Evolutionary conservation across 2,113 vertebrate species (phyloP).

Genomic region (Cacatua alba): DNA sequence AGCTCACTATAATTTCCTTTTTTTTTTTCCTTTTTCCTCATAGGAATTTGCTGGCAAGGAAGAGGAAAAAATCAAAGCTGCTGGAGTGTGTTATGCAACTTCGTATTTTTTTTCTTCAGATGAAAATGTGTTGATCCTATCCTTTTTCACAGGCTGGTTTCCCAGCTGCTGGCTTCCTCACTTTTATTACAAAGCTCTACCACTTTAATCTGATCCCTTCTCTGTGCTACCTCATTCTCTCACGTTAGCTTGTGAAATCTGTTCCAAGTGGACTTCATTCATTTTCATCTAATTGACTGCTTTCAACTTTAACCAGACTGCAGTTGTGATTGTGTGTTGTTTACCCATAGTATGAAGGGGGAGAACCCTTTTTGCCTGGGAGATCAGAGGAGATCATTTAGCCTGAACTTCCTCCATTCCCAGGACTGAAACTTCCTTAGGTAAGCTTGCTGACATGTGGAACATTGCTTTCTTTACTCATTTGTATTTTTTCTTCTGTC

Average conservation of each 20-base stretch:
- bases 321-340: constrained; percentile 45
- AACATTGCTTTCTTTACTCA: not conserved
- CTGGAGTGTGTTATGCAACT: not conserved
- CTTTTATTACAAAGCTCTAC: constrained; percentile 45
- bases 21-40: not conserved
- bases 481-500: not conserved
- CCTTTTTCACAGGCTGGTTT: constrained; percentile 38
- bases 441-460: not conserved
- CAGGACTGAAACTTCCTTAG: constrained; percentile 17
- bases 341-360: constrained; percentile 22
- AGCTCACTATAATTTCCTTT: not conserved
- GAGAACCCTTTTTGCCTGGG: constrained; percentile 23
- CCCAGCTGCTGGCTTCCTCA: constrained; percentile 30
- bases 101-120: not conserved
- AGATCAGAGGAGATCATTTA: constrained; percentile 15
- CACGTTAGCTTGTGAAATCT: constrained; percentile 27
- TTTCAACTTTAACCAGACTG: constrained; percentile 34
- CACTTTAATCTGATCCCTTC: constrained; percentile 58
- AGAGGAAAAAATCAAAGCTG: not conserved
- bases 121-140: constrained; percentile 2
- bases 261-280: constrained; percentile 6
- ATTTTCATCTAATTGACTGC: constrained; percentile 49
- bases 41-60: not conserved
- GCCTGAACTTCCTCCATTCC: not conserved
- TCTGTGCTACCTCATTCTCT: constrained; percentile 33